phyloP scores from a whole-genome alignment of 2,888 invertebrate genomes.

The Protophormia terraenovae region DNA sequence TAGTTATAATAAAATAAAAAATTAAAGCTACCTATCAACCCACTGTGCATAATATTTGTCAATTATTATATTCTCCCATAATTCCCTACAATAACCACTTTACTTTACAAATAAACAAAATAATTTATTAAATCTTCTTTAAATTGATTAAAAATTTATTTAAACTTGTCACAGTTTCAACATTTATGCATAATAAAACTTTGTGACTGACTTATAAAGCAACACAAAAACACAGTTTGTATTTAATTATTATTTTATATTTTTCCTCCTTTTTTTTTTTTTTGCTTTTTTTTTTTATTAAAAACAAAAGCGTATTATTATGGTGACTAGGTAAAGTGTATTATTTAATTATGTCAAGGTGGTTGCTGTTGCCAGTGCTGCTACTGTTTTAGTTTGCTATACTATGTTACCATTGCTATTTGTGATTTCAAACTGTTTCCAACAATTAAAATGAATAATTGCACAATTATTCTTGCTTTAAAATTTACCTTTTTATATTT shows the following conservation, averaged over 20 bases:
- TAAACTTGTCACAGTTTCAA: not conserved
- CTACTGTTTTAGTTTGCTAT: too few relatives aligned
- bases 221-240: not conserved
- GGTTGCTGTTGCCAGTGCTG: not conserved
- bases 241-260: not conserved
- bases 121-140: not conserved
- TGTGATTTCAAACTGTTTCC: not conserved
- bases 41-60: too few relatives aligned
- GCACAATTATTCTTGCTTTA: slow-evolving; percentile 7
- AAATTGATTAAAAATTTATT: not conserved
- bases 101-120: not conserved
- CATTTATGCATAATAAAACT: not conserved
- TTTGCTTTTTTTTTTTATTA: not conserved
- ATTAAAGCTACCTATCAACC: too few relatives aligned
- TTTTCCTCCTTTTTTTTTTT: not conserved
- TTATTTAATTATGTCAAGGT: slow-evolving; percentile 53
- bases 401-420: not conserved
- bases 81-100: too few relatives aligned
- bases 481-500: not conserved
- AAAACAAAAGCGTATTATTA: slow-evolving; percentile 17
- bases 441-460: slow-evolving; percentile 12
- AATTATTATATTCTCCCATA: too few relatives aligned
- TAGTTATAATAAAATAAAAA: too few relatives aligned
- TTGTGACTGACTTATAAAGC: slow-evolving; percentile 1
- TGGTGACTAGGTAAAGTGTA: slow-evolving; percentile 18